Base-by-base conservation (phyloP, 2,113 vertebrate species). In the Scatophagus argus region DNA sequence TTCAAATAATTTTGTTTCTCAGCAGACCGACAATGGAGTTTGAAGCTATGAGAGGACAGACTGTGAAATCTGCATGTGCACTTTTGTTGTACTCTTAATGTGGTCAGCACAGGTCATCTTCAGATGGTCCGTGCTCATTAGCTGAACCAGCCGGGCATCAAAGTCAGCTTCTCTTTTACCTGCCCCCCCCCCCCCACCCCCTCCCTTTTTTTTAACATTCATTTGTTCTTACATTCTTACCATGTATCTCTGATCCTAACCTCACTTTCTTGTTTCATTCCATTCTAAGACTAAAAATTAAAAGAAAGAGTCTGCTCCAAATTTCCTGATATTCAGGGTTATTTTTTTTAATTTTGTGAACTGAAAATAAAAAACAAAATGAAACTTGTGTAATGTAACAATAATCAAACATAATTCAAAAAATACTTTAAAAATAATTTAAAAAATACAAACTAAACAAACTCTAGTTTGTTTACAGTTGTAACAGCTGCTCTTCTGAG, bases 101-200 rank as follows among this genome's bases (percentile, higher is more conserved):
- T 69, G 29, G 68, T 82, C 67, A 63, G 36, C 10, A 23, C 8
- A 58, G 80, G 63, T 79, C 72, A 56, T 78, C 65, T 63, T 61
- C 23, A 78, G 52, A 69, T 39, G 31, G 10, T 65, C 41, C 39
- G 21, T 12, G 31, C 73, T 83, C 47, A 74, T 85, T 86, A 78
- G 65, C 44, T 64, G 44, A 62, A 59, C 43, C 59, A 63, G 66
- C 61, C 58, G 67, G n/a, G 78, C 72, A 61, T 84, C 75, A 76
- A 66, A 80, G 79, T 69, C 52, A 47, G 29, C 49, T 56, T 34
- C 36, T 64, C 31, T 47, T 52, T 72, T 63, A 39, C 49, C 58
- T 51, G 56, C 31, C 27, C 49, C n/a, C n/a, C n/a, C n/a, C n/a
- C n/a, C n/a, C n/a, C n/a, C n/a, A n/a, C n/a, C n/a, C n/a, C n/a